phyloP scores from a whole-genome alignment of 2,888 invertebrate genomes.

The Tenthredo notha region DNA sequence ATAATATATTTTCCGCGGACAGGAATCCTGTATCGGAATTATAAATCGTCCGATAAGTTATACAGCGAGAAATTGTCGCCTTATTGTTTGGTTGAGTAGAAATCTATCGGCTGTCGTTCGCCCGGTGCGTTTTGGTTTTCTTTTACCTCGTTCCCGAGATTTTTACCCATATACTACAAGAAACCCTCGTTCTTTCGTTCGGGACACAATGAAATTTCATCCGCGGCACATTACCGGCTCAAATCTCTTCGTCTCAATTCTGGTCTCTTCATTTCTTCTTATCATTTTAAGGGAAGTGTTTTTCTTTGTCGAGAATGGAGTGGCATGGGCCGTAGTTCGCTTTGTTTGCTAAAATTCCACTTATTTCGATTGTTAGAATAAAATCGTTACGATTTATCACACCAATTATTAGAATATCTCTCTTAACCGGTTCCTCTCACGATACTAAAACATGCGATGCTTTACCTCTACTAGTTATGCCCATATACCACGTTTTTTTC shows the following conservation, averaged over 20 bases:
- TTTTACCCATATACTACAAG: not conserved
- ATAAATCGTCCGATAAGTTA: not conserved
- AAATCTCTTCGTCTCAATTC: not conserved
- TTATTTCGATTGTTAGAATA: not conserved
- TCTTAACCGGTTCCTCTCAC: not conserved
- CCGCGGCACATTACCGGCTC: constrained; percentile 14
- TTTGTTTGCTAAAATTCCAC: not conserved
- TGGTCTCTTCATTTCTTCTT: not conserved
- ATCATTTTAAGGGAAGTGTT: not conserved
- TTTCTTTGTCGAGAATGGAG: not conserved
- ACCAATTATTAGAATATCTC: constrained; percentile 29
- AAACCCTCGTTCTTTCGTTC: not conserved
- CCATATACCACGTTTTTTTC: not conserved
- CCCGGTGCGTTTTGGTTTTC: not conserved
- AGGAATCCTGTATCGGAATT: not conserved
- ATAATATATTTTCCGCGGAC: not conserved
- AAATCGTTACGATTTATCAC: not conserved
- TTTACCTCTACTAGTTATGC: not conserved
- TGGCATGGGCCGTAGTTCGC: not conserved
- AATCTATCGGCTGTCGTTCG: not conserved
- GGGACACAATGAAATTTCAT: constrained; percentile 5
- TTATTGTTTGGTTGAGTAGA: not conserved
- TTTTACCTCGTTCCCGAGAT: not conserved
- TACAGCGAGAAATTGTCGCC: not conserved
- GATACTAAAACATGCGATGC: constrained; percentile 12